phyloP scores from a whole-genome alignment of 2,888 invertebrate genomes.

The Crepidodera aurea region DNA sequence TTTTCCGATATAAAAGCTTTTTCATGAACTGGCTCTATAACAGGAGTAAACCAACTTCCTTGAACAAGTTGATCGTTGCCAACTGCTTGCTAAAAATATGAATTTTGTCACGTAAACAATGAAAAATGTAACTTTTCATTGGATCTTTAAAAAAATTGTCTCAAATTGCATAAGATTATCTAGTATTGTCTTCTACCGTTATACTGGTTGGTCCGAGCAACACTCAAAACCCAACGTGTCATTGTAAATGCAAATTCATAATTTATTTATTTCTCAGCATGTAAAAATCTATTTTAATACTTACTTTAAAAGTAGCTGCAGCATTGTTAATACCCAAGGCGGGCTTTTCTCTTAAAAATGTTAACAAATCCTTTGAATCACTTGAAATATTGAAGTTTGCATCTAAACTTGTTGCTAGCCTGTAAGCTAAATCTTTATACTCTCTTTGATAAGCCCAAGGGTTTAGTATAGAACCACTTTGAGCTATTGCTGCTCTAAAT shows the following conservation, averaged over 20 bases:
- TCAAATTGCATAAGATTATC: too few species aligned
- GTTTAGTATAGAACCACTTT: conserved; percentile 55
- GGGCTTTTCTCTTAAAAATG: conserved; percentile 41
- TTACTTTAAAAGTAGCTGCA: conserved; percentile 16
- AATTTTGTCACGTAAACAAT: too few species aligned
- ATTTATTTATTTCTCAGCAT: too few species aligned
- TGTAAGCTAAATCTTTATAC: conserved; percentile 46
- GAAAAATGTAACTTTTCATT: too few species aligned
- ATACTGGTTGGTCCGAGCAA: too few species aligned
- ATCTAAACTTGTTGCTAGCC: conserved; percentile 47
- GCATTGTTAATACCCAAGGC: conserved; percentile 26
- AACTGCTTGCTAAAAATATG: conserved; percentile 35
- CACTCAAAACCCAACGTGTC: too few species aligned
- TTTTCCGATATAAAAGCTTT: conserved; percentile 41
- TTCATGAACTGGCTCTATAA: conserved; percentile 40
- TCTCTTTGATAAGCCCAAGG: conserved; percentile 56
- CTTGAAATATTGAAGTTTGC: conserved; percentile 38
- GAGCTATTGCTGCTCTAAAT: conserved; percentile 54
- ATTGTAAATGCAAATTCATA: too few species aligned
- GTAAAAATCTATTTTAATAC: too few species aligned
- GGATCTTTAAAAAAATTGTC: too few species aligned
- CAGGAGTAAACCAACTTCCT: conserved; percentile 42
- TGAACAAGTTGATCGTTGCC: conserved; percentile 42
- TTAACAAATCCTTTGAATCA: conserved; percentile 39
- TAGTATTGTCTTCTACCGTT: too few species aligned